phyloP scores from a whole-genome alignment of 2,797 vertebrate species.

The Fratercula arctica region DNA sequence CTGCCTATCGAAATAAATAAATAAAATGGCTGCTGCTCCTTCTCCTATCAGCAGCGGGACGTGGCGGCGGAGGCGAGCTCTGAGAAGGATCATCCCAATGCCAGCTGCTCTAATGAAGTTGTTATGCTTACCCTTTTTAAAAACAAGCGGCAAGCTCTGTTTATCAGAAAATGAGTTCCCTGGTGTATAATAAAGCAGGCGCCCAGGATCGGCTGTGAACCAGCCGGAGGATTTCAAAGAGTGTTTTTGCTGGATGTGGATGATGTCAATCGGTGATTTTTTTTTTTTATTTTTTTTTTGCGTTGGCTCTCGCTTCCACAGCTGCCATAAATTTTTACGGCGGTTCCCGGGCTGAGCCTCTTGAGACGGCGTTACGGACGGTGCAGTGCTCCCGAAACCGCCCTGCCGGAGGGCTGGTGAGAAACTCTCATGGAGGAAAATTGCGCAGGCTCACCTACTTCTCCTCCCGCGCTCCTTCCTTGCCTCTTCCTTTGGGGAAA shows the following conservation, averaged over 20 bases:
- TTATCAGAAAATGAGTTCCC: background rate
- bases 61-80: background rate
- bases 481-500: background rate
- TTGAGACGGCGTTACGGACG: rapidly evolving
- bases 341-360: background rate
- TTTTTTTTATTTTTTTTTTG: background rate
- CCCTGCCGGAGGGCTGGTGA: background rate
- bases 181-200: background rate
- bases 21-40: background rate
- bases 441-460: background rate
- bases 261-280: background rate
- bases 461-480: rapidly evolving
- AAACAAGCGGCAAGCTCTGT: background rate
- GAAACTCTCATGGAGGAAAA: rapidly evolving
- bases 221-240: background rate
- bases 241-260: background rate
- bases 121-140: background rate
- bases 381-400: rapidly evolving
- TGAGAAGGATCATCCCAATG: background rate
- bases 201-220: background rate
- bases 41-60: background rate
- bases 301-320: background rate
- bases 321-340: background rate
- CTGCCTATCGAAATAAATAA: constrained; percentile 43
- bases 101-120: background rate